These are phyloP conservation scores for Pseudanteris insignis DNA, from an alignment of 2,888 invertebrate species.

Conservation along the genomic window DNA sequence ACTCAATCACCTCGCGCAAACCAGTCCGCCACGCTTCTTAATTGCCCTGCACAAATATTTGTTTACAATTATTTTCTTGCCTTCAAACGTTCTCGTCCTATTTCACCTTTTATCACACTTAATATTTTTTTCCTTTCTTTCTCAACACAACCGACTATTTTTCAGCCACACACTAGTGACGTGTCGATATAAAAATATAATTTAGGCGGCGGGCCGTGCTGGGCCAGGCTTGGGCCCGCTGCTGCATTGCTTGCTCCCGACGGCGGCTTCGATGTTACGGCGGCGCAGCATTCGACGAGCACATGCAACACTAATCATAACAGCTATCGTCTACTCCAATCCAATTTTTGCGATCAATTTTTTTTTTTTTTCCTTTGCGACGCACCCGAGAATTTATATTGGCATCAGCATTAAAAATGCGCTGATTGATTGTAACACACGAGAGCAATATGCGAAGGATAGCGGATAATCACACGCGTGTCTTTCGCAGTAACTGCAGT, in stretches of 20 bases:
- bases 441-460: constrained; percentile 49
- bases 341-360: constrained; percentile 34
- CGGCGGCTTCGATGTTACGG: background rate
- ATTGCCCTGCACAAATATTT: too few relatives aligned
- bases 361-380: constrained; percentile 19
- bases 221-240: background rate
- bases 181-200: too few relatives aligned
- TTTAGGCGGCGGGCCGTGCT: background rate
- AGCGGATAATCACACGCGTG: constrained; percentile 60
- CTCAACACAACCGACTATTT: too few relatives aligned
- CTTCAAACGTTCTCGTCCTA: too few relatives aligned
- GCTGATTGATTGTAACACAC: constrained; percentile 46
- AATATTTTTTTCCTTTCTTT: too few relatives aligned
- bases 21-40: too few relatives aligned
- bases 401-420: constrained; percentile 44
- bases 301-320: constrained; percentile 40
- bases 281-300: too few relatives aligned
- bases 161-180: too few relatives aligned
- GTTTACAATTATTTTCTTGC: too few relatives aligned
- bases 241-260: background rate
- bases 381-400: constrained; percentile 19
- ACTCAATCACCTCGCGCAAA: too few relatives aligned
- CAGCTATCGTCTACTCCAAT: constrained; percentile 19
- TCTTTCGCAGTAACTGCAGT: constrained; percentile 63
- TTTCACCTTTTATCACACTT: too few relatives aligned